Base-by-base conservation (phyloP, 2,797 vertebrate genomes). In the Gallinago solitaria region DNA sequence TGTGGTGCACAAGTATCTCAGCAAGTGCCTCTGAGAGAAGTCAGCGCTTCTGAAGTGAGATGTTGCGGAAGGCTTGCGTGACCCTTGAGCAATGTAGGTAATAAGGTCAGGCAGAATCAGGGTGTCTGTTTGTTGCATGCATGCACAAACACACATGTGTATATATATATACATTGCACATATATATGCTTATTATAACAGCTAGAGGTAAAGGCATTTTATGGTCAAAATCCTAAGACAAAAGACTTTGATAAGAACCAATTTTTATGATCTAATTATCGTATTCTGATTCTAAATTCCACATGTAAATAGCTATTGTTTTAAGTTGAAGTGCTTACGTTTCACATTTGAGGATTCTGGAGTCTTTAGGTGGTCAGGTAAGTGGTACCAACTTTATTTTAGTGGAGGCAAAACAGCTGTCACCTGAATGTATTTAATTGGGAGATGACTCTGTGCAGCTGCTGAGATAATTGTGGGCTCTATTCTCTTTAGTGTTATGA, bases 401-500 rank as follows among this genome's bases (percentile, higher is more conserved):
- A 89, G 56, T 68, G 21, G 57, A 35, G 37, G 77, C 65, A 67
- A 86, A 94, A 51, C 41, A 77, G 63, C n/a, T 89, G 68, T 67
- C 30, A 41, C 21, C 51, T 80, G 60, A 76, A n/a, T 45, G 57
- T 65, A 9, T 77, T 73, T 93, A 84, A 89, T 48, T 83, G 37
- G 60, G 71, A 94, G 78, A 74, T 95, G 95, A 92, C n/a, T 77
- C 19, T 83, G 50, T 84, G 45, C 61, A 76, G 61, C 80, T 93
- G 83, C 43, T 67, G 70, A 69, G 67, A 21, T 94, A 95, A 95
- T 95, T 84, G 83, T 70, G 86, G 88, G 80, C 70, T 91, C 43
- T 6, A 2, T 83, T 93, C 67, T 93, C 65, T 53, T 81, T 60
- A 87, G 33, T 1, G 0, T 74, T 92, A 30, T 56, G 70, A 74